These are phyloP conservation scores for Turritopsis rubra DNA, from an alignment of 30 jellyfish, hydroid and myxozoan species.

Conservation along the genomic window DNA sequence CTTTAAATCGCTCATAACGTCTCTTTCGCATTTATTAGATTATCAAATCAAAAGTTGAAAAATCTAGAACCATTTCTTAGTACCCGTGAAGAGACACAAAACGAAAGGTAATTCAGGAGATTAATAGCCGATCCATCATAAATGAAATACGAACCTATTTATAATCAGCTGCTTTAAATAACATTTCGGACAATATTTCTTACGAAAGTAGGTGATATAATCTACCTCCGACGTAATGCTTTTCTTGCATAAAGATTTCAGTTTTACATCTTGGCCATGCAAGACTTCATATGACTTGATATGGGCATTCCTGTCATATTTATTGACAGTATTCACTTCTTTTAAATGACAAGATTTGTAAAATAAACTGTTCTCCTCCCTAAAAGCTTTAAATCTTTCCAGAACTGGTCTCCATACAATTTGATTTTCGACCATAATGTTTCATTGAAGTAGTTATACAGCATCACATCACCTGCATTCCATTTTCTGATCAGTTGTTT, in stretches of 20 bases:
- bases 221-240: background rate
- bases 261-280: background rate
- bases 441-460: constrained; percentile 57
- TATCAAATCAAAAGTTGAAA: too few species aligned
- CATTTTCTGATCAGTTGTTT: constrained; percentile 43
- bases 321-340: background rate
- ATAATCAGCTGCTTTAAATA: too few species aligned
- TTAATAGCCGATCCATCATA: too few species aligned
- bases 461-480: constrained; percentile 71
- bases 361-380: too few species aligned
- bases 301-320: background rate
- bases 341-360: background rate
- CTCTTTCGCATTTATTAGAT: too few species aligned
- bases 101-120: too few species aligned
- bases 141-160: too few species aligned
- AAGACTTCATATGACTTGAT: background rate
- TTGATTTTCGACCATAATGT: constrained; percentile 76
- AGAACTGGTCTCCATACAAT: constrained; percentile 54
- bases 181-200: background rate
- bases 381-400: constrained; percentile 52
- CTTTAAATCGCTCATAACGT: too few species aligned
- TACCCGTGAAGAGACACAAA: too few species aligned
- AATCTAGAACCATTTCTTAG: too few species aligned
- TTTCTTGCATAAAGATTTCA: background rate
- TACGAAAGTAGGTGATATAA: background rate